Conservation (phyloP, 2,888 invertebrate species). For the Ganaspis brasiliensis region DNA sequence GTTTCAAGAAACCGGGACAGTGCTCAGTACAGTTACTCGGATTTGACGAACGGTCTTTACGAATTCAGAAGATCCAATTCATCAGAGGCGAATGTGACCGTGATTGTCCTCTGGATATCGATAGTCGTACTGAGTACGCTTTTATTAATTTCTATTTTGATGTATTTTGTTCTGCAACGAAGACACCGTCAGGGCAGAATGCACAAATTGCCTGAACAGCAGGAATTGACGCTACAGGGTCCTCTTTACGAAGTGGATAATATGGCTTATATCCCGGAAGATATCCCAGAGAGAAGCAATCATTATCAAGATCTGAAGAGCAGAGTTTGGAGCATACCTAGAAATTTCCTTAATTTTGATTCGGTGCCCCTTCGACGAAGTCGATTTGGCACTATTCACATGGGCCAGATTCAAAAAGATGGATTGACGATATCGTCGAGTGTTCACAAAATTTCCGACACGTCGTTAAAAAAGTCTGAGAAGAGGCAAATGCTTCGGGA, state of each 20-base stretch:
- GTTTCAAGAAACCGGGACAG: constrained; percentile 81
- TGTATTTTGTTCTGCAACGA: constrained; percentile 84
- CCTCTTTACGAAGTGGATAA: constrained; percentile 91
- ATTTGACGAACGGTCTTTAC: constrained; percentile 64
- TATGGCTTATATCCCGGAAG: constrained; percentile 89
- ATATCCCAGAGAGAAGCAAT: constrained; percentile 85
- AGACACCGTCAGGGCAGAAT: constrained; percentile 74
- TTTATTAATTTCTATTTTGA: constrained; percentile 84
- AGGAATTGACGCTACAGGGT: constrained; percentile 89
- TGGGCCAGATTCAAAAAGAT: constrained; percentile 86
- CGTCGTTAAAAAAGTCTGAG: constrained; percentile 82
- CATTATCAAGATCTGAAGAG: constrained; percentile 89
- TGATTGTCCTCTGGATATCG: constrained; percentile 83
- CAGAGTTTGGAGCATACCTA: constrained; percentile 88
- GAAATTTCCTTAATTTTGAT: constrained; percentile 87
- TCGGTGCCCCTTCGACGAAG: constrained; percentile 87
- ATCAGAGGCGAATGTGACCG: constrained; percentile 63
- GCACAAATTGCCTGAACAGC: constrained; percentile 83
- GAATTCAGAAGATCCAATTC: neutral
- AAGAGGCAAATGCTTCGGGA: constrained; percentile 86
- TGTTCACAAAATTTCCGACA: constrained; percentile 86
- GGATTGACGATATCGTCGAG: constrained; percentile 82
- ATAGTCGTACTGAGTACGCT: constrained; percentile 87
- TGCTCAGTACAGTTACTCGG: constrained; percentile 72
- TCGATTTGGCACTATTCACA: constrained; percentile 89